Evolutionary conservation across 2,888 invertebrate species (phyloP).

Genomic region (Aspidiotus rigidus): DNA sequence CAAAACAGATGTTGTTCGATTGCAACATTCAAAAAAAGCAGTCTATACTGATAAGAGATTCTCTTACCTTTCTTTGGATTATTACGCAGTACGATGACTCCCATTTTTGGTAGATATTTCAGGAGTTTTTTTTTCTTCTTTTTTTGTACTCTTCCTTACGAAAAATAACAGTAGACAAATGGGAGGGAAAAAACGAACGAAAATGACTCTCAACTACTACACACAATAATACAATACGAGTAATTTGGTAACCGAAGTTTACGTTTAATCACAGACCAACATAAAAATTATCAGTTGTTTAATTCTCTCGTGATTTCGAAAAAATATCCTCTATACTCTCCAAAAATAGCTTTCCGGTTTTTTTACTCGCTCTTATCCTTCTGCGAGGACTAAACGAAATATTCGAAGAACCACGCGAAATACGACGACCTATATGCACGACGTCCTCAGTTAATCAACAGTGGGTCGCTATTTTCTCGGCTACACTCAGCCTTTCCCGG

Average conservation of each 20-base stretch:
- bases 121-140: too few species aligned
- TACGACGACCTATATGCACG: conserved; percentile 34
- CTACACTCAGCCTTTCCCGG: conserved; percentile 16
- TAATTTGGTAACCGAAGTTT: conserved; percentile 22
- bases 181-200: not conserved
- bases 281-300: not conserved
- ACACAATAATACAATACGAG: conserved; percentile 10
- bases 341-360: not conserved
- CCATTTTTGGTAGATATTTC: conserved; percentile 14
- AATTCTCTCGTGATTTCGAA: too few species aligned
- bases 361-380: not conserved
- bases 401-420: conserved; percentile 27
- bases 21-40: too few species aligned
- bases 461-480: conserved; percentile 19
- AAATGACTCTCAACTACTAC: conserved; percentile 12
- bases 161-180: not conserved
- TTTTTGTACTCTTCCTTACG: too few species aligned
- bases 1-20: too few species aligned
- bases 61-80: conserved; percentile 28
- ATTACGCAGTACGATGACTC: conserved; percentile 29
- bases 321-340: not conserved
- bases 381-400: not conserved
- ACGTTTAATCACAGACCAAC: conserved; percentile 20
- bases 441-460: conserved; percentile 29
- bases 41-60: too few species aligned